Conservation (phyloP, 2,797 vertebrate species). For the Pseudopleuronectes americanus region DNA sequence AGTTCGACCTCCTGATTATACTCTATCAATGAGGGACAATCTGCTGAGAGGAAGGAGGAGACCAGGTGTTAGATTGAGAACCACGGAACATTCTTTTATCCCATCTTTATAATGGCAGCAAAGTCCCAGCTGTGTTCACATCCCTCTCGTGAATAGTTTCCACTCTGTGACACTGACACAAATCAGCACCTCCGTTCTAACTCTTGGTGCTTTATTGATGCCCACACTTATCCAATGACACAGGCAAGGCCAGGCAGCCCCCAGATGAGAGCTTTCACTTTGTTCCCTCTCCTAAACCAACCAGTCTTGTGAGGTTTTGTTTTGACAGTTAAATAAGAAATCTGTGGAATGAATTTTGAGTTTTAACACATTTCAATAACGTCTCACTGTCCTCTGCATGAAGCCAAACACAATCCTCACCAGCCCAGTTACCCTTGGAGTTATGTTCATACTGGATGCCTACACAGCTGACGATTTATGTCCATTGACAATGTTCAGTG, state of each 20-base stretch:
- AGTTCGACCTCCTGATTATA: slow-evolving; percentile 75
- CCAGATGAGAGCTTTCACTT: background rate
- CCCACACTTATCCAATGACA: slow-evolving; percentile 2
- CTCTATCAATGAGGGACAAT: slow-evolving; percentile 33
- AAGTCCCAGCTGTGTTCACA: slow-evolving; percentile 11
- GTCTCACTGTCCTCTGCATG: background rate
- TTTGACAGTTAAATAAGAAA: background rate
- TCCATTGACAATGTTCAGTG: background rate
- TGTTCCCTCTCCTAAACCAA: background rate
- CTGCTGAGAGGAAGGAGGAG: slow-evolving; percentile 38
- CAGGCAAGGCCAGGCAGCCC: background rate
- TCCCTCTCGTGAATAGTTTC: slow-evolving; percentile 34
- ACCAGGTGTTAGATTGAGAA: slow-evolving; percentile 59
- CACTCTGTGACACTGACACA: slow-evolving; percentile 28
- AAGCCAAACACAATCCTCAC: background rate
- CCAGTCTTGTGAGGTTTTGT: background rate
- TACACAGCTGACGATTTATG: background rate
- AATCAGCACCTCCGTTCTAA: slow-evolving; percentile 32
- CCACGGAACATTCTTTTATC: slow-evolving; percentile 34
- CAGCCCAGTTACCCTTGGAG: background rate
- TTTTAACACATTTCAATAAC: no score
- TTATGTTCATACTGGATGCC: background rate
- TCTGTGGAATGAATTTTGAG: background rate
- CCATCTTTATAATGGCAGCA: slow-evolving; percentile 4
- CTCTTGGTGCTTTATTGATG: slow-evolving; percentile 34